Percentiles rank a stretch among this genome's conserved stretches.
phyloP scores from a whole-genome alignment of 2,113 vertebrate species.

The Gopherus evgoodei region DNA sequence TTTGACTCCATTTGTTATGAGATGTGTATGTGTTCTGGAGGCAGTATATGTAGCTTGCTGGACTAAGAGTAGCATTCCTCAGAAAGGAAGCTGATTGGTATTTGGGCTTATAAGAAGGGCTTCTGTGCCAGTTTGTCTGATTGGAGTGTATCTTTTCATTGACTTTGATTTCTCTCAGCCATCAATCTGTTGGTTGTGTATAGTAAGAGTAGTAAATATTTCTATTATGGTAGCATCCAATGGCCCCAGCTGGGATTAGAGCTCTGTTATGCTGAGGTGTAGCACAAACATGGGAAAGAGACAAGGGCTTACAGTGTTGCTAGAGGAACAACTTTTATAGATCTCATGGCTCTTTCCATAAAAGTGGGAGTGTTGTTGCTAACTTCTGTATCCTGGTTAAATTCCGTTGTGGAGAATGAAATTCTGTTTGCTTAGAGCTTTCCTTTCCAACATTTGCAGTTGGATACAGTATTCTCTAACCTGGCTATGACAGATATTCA shows the following conservation, averaged over 20 bases:
- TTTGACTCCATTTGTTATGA: neutral
- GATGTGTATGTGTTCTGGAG: neutral
- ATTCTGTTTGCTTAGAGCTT: neutral
- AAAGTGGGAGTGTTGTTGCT: neutral
- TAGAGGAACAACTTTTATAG: neutral
- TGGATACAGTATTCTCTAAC: neutral
- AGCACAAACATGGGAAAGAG: neutral
- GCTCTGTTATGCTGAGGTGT: neutral
- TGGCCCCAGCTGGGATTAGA: neutral
- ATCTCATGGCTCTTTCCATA: neutral
- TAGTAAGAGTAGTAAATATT: neutral
- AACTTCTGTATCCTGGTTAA: neutral
- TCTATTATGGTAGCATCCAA: neutral
- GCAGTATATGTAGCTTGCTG: neutral
- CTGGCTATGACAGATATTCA: neutral
- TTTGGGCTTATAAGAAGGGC: neutral
- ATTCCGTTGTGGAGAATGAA: neutral
- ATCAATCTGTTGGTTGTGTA: neutral
- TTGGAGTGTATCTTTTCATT: neutral
- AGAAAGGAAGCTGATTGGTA: neutral
- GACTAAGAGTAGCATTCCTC: neutral
- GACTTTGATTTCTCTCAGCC: neutral
- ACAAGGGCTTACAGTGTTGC: neutral
- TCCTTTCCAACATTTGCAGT: neutral
- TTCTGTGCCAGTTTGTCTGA: neutral